Evolutionary conservation across 2,113 vertebrate species (phyloP), one percentile per base, ranked within the genome.

Genomic region (Propithecus coquereli): DNA sequence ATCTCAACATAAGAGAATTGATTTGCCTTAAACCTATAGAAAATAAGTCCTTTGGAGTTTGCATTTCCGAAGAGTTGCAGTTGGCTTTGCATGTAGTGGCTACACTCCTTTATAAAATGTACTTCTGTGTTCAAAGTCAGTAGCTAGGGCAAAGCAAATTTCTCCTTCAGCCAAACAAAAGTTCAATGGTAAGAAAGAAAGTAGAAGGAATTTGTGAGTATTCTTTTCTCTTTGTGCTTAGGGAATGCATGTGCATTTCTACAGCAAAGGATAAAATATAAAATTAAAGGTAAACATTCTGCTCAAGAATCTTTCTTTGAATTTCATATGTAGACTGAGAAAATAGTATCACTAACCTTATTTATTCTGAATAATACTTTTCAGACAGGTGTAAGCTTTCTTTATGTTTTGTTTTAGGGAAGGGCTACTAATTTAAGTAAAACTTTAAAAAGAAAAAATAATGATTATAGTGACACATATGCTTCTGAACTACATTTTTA

Each of bases 381-480:
- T 96, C 40, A 92, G 79, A 57, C 34, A 90, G 25, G 12, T 52
- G 23, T 63, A 89, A 59, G 13, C 22, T 95, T 79, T 89, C 91
- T 80, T 66, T 76, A 30, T 73, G 50, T 22, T 94, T 96, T 81
- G 34, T 90, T 94, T 74, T 79, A 10, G 63, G n/a, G 13, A 68
- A 95, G 23, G 30, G 16, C 23, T 93, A 59, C 37, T 94, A 70
- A 95, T 86, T 91, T 83, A 91, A 90, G n/a, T 73, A 94, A 74
- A 89, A 91, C 52, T 95, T 95, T 90, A 57, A 86, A 95, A 86
- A 82, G 74, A 34, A 94, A 82, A 97, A 88, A 85, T 54, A 43
- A 93, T 66, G 22, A 82, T 96, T 65, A 85, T 6, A 96, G 14
- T 81, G 84, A 93, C 37, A 90, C 34, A 37, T 65, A 45, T 57